A percentile compares a stretch with the other conserved stretches of the same genome.
These are phyloP conservation scores for Campylomormyrus numenius DNA, from an alignment of 2,113 vertebrate species.

Conservation along the genomic window DNA sequence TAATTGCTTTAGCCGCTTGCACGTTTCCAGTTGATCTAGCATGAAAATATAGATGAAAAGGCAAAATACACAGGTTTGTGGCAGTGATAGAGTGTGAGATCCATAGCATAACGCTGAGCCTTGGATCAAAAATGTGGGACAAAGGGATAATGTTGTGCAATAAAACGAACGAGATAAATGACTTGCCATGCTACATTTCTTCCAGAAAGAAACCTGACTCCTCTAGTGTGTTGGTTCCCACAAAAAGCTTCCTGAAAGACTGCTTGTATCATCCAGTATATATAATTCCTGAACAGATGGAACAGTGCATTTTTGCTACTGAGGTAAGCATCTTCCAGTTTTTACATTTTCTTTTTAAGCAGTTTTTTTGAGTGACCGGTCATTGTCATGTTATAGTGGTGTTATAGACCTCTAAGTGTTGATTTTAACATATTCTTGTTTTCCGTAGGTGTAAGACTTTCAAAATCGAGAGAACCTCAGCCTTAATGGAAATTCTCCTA, in stretches of 20 bases:
- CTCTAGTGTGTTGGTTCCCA: conserved; percentile 39
- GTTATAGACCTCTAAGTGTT: neutral
- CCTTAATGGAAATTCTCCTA: conserved; percentile 18
- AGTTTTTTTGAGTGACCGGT: neutral
- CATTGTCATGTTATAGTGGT: neutral
- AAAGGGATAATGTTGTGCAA: neutral
- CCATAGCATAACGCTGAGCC: neutral
- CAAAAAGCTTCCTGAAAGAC: conserved; percentile 52
- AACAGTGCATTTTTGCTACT: conserved; percentile 67
- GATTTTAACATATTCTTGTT: neutral
- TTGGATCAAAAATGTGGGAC: neutral
- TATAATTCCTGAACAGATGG: conserved; percentile 60
- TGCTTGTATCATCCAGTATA: conserved; percentile 60
- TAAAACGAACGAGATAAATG: neutral
- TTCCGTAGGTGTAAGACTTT: conserved; percentile 41
- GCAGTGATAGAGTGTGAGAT: neutral
- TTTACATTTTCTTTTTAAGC: neutral
- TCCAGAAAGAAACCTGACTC: conserved; percentile 56
- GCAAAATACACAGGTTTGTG: neutral
- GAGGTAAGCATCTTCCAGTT: conserved; percentile 55
- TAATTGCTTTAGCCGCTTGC: neutral
- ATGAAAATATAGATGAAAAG: neutral
- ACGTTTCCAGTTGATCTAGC: neutral
- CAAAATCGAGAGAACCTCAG: conserved; percentile 29
- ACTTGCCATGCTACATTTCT: neutral